Conservation (phyloP, 2,888 invertebrate genomes). For the Thecocarcelia acutangulata region DNA sequence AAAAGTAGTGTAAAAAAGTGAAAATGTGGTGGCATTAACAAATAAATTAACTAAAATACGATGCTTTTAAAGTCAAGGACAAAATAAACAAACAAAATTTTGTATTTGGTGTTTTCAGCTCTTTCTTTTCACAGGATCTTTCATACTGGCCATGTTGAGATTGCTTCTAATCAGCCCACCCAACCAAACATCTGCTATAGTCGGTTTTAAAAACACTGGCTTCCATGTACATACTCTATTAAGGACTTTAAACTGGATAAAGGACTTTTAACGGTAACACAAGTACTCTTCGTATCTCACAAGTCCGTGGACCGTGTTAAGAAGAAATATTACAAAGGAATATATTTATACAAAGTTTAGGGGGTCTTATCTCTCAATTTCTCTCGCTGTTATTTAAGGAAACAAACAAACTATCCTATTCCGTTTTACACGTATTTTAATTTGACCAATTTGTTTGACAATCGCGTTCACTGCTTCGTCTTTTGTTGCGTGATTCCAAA, state of each 20-base stretch:
- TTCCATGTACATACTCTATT: slow-evolving; percentile 59
- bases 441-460: slow-evolving; percentile 56
- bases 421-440: slow-evolving; percentile 41
- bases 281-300: slow-evolving; percentile 70
- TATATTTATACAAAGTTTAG: slow-evolving; percentile 80
- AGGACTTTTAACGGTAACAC: slow-evolving; percentile 72
- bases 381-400: slow-evolving; percentile 53
- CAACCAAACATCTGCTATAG: slow-evolving; percentile 61
- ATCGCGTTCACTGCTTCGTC: slow-evolving; percentile 61
- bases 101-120: slow-evolving; percentile 81
- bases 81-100: slow-evolving; percentile 75
- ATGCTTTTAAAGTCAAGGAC: slow-evolving; percentile 68
- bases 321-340: slow-evolving; percentile 74
- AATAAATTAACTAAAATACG: slow-evolving; percentile 52
- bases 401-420: slow-evolving; percentile 34
- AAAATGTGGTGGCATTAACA: slow-evolving; percentile 74
- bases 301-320: slow-evolving; percentile 69
- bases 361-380: slow-evolving; percentile 61
- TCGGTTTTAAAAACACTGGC: slow-evolving; percentile 59
- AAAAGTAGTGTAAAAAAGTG: slow-evolving; percentile 74
- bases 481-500: slow-evolving; percentile 41
- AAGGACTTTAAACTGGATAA: slow-evolving; percentile 63
- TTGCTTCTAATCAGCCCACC: slow-evolving; percentile 65
- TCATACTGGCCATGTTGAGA: slow-evolving; percentile 70
- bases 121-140: slow-evolving; percentile 78